Conservation (phyloP, 2,113 vertebrate species). For the Jaculus jaculus region DNA sequence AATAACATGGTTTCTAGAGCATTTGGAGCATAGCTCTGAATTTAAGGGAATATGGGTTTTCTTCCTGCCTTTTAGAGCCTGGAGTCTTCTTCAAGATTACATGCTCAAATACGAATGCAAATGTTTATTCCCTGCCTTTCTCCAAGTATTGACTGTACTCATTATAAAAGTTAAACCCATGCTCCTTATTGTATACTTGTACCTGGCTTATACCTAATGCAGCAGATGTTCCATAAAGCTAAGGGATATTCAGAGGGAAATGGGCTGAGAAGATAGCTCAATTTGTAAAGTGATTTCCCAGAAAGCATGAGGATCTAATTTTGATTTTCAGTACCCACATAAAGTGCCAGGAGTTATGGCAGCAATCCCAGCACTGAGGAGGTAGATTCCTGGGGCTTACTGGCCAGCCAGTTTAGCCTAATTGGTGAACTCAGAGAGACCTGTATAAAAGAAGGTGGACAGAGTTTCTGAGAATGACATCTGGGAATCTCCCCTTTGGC, state of each 20-base stretch:
- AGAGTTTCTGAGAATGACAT: no score
- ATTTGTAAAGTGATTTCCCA: no score
- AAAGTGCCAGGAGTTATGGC: no score
- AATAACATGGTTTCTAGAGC: neutral
- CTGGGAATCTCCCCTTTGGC: no score
- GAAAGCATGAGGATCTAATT: no score
- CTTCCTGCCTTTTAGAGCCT: neutral
- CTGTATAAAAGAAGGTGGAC: no score
- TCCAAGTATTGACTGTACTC: neutral
- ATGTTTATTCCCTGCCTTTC: neutral
- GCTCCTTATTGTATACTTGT: neutral
- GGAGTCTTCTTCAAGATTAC: neutral
- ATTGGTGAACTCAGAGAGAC: no score
- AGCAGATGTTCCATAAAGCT: neutral
- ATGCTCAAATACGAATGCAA: neutral
- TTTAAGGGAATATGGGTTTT: neutral
- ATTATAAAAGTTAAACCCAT: neutral
- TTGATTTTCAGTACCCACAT: no score
- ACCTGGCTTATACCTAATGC: neutral
- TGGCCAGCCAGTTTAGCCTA: no score
- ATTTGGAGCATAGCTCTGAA: neutral
- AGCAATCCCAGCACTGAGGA: no score
- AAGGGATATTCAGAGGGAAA: neutral
- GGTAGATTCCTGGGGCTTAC: no score
- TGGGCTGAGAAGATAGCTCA: no score